Evolutionary conservation across 2,888 invertebrate species (phyloP), one percentile per base, ranked within the genome.

Genomic region (Spilosoma lubricipeda): DNA sequence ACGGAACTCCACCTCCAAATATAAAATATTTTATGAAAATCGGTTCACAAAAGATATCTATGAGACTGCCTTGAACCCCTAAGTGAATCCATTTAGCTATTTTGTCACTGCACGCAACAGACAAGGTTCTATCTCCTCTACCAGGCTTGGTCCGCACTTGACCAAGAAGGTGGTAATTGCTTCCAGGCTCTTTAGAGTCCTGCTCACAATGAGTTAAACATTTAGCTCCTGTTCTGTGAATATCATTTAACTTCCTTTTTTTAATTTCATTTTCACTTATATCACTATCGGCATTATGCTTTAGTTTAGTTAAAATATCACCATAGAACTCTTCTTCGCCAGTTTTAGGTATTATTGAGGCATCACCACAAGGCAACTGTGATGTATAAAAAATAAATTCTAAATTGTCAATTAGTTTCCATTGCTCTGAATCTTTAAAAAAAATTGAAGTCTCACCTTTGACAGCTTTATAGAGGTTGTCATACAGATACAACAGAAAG

Each of bases 41-140:
- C 20, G 98, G 97, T 75, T 95, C 87, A 7, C 94, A 90, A 42
- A 99, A 90, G 77, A 97, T 91, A 78, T 97, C 97, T 69, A 99
- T 89, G 7, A 99, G 92, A 7, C 98, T 97, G 7, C 99, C 99
- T 95, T 98, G 99, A 42, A 98, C 89, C 0, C 99, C 99, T 52
- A 98, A 89, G 77, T 98, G 95, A 88, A 98, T 97, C 99, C 99
- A 99, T 86, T 97, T 97, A 4, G 98, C 97, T 23, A 99, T 94
- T 96, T 99, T 99, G 93, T 99, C 99, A 91, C 99, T 99, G 91
- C 99, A 99, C 0, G 99, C 99, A 85, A 99, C 97, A 18, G 99
- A 99, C 65, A 98, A 90, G 0, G 99, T 99, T 69, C 97, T 97
- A 89, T 98, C 98, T 0, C 99, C 99, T 87, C 99, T 96, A 0